Base-by-base conservation (phyloP, 2,113 vertebrate genomes). In the Archocentrus centrarchus region DNA sequence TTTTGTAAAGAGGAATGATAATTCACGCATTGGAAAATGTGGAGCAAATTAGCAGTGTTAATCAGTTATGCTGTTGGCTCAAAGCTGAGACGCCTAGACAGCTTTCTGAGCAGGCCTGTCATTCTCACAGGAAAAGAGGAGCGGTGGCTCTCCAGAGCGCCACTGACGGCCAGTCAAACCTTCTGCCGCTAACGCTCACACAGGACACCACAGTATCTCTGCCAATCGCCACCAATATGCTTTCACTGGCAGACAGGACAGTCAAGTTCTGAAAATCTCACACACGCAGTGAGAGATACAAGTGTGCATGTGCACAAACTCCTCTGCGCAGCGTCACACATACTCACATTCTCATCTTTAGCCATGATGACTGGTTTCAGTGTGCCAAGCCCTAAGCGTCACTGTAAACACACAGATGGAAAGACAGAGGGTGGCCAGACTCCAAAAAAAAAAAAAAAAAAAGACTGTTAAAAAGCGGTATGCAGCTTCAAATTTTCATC, bases 331-430 rank as follows among this genome's bases (percentile, higher is more conserved):
- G 75, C 57, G 30, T 91, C 86, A 90, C 85, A 80, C 79, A 79
- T 66, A 81, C 76, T 88, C 88, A 83, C 81, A 61, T 64, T 89
- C 82, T 90, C 92, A 86, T 92, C 91, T 88, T 93, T 91, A 92
- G 87, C 83, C 63, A 82, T 91, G 90, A 93, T 91, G 90, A 89
- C 93, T 92, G 89, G 79, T 87, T 89, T 68, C 89, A 80, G 55
- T 55, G 68, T 75, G 91, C 91, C 93, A 94, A 94, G 80, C 88
- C 86, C 83, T 58, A 88, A 92, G 89, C 89, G 86, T 88, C 83
- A 93, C 90, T 94, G 93, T 93, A 94, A 95, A 94, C 87, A 95
- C 85, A 79, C 91, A 95, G 89, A 94, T 93, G 92, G 92, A 75
- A 68, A 83, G 82, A 93, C 91, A 92, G 88, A 90, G 89, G 87